These are phyloP conservation scores for Hyla sarda DNA, from an alignment of 2,113 vertebrate genomes.

Conservation along the genomic window DNA sequence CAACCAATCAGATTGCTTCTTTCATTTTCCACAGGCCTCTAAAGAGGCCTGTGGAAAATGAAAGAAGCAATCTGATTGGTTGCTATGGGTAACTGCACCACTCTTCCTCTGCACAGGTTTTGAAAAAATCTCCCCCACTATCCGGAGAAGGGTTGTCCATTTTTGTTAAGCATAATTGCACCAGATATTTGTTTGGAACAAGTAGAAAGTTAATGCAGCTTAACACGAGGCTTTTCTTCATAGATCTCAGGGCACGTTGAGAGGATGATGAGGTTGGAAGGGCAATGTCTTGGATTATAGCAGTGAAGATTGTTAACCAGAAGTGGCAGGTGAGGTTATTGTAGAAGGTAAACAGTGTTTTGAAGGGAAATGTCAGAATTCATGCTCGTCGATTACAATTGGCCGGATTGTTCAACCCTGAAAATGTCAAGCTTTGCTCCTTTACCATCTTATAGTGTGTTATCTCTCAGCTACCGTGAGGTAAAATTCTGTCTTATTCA, in stretches of 20 bases:
- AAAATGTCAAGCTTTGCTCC: slow-evolving; percentile 52
- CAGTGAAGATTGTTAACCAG: slow-evolving; percentile 12
- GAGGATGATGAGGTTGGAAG: slow-evolving; percentile 42
- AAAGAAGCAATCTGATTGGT: too few relatives aligned
- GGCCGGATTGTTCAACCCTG: slow-evolving; percentile 46
- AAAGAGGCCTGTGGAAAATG: too few relatives aligned
- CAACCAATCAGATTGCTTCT: too few relatives aligned
- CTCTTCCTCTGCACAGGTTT: too few relatives aligned
- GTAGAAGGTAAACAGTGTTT: slow-evolving; percentile 44
- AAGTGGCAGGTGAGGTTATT: slow-evolving; percentile 42
- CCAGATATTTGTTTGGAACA: not conserved
- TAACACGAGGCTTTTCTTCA: not conserved
- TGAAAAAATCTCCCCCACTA: too few relatives aligned
- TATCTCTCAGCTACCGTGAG: slow-evolving; percentile 24
- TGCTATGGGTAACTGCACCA: too few relatives aligned
- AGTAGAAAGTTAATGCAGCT: not conserved
- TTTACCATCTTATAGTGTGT: slow-evolving; percentile 12
- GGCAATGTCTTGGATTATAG: slow-evolving; percentile 31
- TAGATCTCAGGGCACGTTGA: not conserved
- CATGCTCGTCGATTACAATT: slow-evolving; percentile 44
- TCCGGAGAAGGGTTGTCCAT: not conserved
- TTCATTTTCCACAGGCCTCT: too few relatives aligned
- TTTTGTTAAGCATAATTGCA: not conserved
- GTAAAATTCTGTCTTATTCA: not conserved
- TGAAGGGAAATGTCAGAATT: slow-evolving; percentile 54